phyloP scores from a whole-genome alignment of 2,888 invertebrate genomes.

The Bhutanitis thaidina region DNA sequence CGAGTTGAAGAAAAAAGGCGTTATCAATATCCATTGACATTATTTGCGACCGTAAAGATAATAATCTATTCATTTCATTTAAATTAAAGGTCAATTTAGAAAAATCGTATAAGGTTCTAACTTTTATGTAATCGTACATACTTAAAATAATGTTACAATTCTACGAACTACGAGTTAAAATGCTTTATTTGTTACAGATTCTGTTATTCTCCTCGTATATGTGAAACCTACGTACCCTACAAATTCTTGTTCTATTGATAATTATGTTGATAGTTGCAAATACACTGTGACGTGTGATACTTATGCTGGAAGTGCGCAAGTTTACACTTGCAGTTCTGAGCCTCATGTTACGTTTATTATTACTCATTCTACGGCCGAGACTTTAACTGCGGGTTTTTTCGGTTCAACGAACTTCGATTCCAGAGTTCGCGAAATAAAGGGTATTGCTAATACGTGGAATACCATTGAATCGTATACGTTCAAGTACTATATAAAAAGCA shows the following conservation, averaged over 20 bases:
- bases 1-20: too few species aligned
- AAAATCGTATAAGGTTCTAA: too few species aligned
- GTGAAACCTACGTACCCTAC: constrained; percentile 23
- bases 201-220: constrained; percentile 25
- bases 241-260: constrained; percentile 31
- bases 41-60: too few species aligned
- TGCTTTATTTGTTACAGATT: constrained; percentile 28
- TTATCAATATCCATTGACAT: too few species aligned
- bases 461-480: constrained; percentile 40
- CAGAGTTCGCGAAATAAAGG: constrained; percentile 47
- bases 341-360: constrained; percentile 49
- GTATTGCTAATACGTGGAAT: constrained; percentile 41
- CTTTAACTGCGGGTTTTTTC: constrained; percentile 47
- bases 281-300: constrained; percentile 44
- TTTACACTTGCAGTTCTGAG: constrained; percentile 38
- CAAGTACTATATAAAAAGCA: constrained; percentile 45
- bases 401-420: constrained; percentile 61
- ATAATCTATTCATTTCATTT: too few species aligned
- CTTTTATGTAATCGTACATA: too few species aligned
- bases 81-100: too few species aligned
- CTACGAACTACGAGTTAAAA: too few species aligned
- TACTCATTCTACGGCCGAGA: constrained; percentile 28
- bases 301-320: constrained; percentile 36
- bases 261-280: constrained; percentile 33
- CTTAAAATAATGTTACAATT: too few species aligned